Percentiles rank a stretch among this genome's conserved stretches.
Evolutionary conservation across 1,140 invertebrate species (phyloP).

Genomic region (Cepaea nemoralis): DNA sequence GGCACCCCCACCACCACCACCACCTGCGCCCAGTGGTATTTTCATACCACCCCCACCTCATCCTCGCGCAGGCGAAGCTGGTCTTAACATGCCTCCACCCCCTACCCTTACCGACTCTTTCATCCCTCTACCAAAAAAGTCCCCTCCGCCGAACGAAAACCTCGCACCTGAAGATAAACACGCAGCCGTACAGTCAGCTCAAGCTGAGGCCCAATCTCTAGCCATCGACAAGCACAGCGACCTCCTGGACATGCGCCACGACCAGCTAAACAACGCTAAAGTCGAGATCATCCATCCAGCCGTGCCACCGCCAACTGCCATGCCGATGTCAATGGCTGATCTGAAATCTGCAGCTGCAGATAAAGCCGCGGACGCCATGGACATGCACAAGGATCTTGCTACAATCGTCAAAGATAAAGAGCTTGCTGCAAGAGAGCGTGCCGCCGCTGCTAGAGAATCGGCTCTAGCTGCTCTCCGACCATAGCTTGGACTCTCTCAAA

Average conservation of each 20-base stretch:
- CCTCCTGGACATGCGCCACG: conserved; percentile 23
- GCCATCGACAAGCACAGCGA: conserved; percentile 26
- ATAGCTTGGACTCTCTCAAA: no score
- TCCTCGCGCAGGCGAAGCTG: no score
- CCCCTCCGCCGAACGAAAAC: background rate
- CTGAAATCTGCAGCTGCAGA: conserved; percentile 10
- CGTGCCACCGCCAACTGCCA: background rate
- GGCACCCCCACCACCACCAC: background rate
- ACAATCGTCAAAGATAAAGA: conserved; percentile 14
- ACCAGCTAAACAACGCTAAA: conserved; percentile 11
- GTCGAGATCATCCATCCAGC: background rate
- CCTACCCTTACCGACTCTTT: background rate
- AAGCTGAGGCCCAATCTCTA: conserved; percentile 9
- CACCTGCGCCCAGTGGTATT: background rate
- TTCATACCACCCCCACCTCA: background rate
- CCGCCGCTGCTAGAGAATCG: background rate
- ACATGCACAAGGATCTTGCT: background rate
- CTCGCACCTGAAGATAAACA: background rate
- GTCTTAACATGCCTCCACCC: background rate
- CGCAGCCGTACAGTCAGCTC: background rate
- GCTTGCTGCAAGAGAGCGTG: background rate
- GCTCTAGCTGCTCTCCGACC: background rate
- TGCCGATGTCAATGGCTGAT: background rate
- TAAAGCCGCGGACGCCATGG: conserved; percentile 23
- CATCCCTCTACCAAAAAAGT: background rate